Base-by-base conservation (phyloP, 2,888 invertebrate species). In the Rhaphigaster nebulosa region DNA sequence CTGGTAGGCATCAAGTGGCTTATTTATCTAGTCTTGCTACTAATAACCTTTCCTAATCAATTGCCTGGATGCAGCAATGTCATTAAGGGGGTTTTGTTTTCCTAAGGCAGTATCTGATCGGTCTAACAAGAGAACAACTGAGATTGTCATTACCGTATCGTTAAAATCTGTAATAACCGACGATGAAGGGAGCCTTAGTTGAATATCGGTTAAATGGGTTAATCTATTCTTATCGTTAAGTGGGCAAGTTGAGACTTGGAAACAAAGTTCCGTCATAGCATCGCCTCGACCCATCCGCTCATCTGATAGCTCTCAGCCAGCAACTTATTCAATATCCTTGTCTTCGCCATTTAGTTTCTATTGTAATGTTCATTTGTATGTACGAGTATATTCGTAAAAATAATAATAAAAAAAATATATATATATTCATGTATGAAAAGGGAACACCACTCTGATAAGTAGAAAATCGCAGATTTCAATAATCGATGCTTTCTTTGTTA, bases 161-260 rank as follows among this genome's bases (percentile, higher is more conserved):
- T 84, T 84, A 84, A 45, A 45, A 84, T 84, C 84, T 84, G 84
- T 38, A 76, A 76, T 76, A 76, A 50, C 84, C 45, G 84, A 84
- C 45, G 84, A 76, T 76, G 70, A 76, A 76, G 70, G 70, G 70
- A 29, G 38, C 80, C 45, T 84, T 84, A 84, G 84, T 84, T 84
- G 84, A 84, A 84, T 84, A 84, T 84, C n/a, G 84, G 84, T 50
- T 84, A 76, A 76, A 76, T 76, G 70, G 70, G 34, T 84, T 41
- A 84, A 84, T 84, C 45, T 45, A 84, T 84, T 50, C 84, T 84
- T 84, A 50, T 84, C 84, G 84, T 50, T 84, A 84, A 84, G 84
- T 84, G 84, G 84, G 12, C 84, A 84, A 84, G 84, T 84, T 84
- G 84, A 18, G 13, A 84, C 45, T 84, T 84, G 18, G 45, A 38